phyloP scores from a whole-genome alignment of 2,888 invertebrate species.

The Apotomis turbidana region DNA sequence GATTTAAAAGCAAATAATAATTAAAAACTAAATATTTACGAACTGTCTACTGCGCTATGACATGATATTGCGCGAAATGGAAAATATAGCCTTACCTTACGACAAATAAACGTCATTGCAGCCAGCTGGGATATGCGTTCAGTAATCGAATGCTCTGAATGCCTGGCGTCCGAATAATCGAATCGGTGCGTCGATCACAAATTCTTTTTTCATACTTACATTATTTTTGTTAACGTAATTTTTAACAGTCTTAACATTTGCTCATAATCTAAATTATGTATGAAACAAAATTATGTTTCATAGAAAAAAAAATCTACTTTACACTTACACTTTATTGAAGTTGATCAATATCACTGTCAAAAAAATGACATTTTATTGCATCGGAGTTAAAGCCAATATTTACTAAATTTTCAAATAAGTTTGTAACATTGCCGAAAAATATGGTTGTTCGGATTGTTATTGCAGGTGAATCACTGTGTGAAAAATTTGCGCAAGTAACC shows the following conservation, averaged over 20 bases:
- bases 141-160: not conserved
- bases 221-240: too few species aligned
- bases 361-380: not conserved
- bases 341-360: not conserved
- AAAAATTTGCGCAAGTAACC: conserved; percentile 78
- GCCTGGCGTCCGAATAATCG: not conserved
- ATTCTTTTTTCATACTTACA: too few species aligned
- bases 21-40: not conserved
- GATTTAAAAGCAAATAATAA: not conserved
- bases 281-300: too few species aligned
- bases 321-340: too few species aligned
- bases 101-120: conserved; percentile 2
- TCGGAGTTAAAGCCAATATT: not conserved
- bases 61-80: not conserved
- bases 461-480: conserved; percentile 81
- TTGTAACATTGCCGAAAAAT: conserved; percentile 40
- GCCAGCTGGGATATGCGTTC: conserved; percentile 19
- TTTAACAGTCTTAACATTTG: too few species aligned
- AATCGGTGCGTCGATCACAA: not conserved
- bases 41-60: not conserved
- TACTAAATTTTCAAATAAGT: not conserved
- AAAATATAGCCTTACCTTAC: not conserved
- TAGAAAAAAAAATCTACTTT: too few species aligned
- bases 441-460: conserved; percentile 82
- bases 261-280: too few species aligned